Percentiles rank a stretch among this genome's conserved stretches.
Conservation (phyloP, 2,113 vertebrate species). For the Anolis carolinensis region DNA sequence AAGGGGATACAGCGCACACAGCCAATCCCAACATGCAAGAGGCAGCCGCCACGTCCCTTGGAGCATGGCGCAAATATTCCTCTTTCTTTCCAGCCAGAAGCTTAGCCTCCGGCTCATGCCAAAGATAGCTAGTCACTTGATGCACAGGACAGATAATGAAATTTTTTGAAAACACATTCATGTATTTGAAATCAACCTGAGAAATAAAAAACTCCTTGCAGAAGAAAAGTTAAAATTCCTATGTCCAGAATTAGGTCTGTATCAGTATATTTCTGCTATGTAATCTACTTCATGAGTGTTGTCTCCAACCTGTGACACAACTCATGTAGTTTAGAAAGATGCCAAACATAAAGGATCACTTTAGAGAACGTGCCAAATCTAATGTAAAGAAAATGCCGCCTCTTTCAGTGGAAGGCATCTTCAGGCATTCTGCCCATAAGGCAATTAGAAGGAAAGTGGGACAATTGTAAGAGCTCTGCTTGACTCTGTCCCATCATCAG, state of each 20-base stretch:
- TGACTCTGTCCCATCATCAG: neutral
- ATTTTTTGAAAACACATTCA: neutral
- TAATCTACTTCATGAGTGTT: fast-evolving
- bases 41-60: neutral
- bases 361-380: neutral
- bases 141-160: neutral
- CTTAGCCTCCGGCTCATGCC: neutral
- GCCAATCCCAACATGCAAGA: neutral
- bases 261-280: neutral
- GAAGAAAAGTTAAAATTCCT: constrained; percentile 3
- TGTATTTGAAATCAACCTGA: neutral
- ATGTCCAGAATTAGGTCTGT: constrained; percentile 4
- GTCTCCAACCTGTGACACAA: neutral
- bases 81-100: constrained; percentile 33
- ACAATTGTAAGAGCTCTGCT: neutral
- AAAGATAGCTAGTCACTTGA: constrained; percentile 16
- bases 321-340: neutral
- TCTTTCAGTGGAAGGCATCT: neutral
- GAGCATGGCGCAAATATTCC: constrained; percentile 17
- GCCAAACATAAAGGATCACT: neutral
- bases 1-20: neutral
- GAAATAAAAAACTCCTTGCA: neutral
- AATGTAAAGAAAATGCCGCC: neutral
- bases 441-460: neutral
- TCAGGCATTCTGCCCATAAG: neutral